Evolutionary conservation across 2,113 vertebrate genomes (phyloP), one percentile per base, ranked within the genome.

Genomic region (Gavialis gangeticus): DNA sequence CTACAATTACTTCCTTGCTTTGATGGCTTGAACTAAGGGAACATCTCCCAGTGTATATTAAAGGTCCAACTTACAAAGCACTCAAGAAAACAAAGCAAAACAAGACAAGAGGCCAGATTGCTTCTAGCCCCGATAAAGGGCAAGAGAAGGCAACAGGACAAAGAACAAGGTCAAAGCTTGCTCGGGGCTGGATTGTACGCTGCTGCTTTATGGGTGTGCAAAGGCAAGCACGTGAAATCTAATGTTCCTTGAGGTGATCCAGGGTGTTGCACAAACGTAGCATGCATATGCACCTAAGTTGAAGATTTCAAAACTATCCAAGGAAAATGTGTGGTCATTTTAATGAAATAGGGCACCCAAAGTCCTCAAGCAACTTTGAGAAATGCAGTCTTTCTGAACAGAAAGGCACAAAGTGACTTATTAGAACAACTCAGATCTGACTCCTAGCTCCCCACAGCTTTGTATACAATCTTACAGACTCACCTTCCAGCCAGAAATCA

Each of bases 241-340:
- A 95, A 96, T 77, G 90, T 95, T 90, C 90, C 95, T 85, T 89
- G 86, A 89, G 67, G 82, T 69, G 75, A 54, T 95, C 81, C 57
- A 84, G 88, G 79, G 79, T 89, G 93, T 79, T 69, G 90, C 87
- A 93, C 87, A 93, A 64, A 77, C 2, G 77, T 78, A 79, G 88
- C 76, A 94, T 90, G 79, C 91, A 87, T 91, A 55, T 79, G 93
- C 90, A 95, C 93, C 93, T 93, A 96, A 11, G 0, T 64, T n/a
- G 88, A 64, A 73, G 87, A 90, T 91, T 89, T 69, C 88, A 85
- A 58, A 92, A 77, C 75, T 82, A 11, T 88, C 75, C 67, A 27
- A 69, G 90, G 86, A 75, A 95, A 25, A 19, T 4, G 46, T 89
- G 67, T 30, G 79, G 46, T 94, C 84, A 94, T 91, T 89, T 80